These are phyloP conservation scores for Streblospio benedicti DNA, from an alignment of 1,140 invertebrate species.

Conservation along the genomic window DNA sequence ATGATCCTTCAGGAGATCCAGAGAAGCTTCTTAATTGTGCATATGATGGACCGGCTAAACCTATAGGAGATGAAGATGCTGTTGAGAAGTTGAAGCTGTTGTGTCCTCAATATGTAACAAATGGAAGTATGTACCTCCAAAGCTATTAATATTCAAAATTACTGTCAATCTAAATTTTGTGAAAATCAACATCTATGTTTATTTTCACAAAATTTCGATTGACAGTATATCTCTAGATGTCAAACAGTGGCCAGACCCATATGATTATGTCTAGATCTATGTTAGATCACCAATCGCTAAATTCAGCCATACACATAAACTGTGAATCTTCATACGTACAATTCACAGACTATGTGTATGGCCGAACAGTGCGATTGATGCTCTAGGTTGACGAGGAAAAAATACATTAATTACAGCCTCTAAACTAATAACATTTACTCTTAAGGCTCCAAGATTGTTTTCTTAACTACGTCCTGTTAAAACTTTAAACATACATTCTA, in stretches of 20 bases:
- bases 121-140: slow-evolving; percentile 18
- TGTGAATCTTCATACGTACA: too few species aligned
- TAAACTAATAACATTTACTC: too few species aligned
- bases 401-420: too few species aligned
- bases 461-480: too few species aligned
- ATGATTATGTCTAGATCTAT: not conserved
- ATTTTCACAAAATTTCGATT: not conserved
- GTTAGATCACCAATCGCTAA: not conserved
- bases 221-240: not conserved
- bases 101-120: slow-evolving; percentile 58
- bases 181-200: not conserved
- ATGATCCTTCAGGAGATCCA: slow-evolving; percentile 31
- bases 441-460: too few species aligned
- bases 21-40: slow-evolving; percentile 64
- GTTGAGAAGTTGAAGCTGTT: slow-evolving; percentile 54
- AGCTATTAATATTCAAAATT: not conserved
- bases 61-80: slow-evolving; percentile 43
- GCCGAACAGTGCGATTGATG: too few species aligned
- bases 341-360: too few species aligned
- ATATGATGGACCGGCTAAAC: slow-evolving; percentile 62
- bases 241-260: not conserved
- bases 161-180: not conserved
- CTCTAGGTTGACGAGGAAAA: too few species aligned
- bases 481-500: too few species aligned
- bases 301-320: too few species aligned